phyloP scores from a whole-genome alignment of 1,140 invertebrate species.

The Lineus longissimus region DNA sequence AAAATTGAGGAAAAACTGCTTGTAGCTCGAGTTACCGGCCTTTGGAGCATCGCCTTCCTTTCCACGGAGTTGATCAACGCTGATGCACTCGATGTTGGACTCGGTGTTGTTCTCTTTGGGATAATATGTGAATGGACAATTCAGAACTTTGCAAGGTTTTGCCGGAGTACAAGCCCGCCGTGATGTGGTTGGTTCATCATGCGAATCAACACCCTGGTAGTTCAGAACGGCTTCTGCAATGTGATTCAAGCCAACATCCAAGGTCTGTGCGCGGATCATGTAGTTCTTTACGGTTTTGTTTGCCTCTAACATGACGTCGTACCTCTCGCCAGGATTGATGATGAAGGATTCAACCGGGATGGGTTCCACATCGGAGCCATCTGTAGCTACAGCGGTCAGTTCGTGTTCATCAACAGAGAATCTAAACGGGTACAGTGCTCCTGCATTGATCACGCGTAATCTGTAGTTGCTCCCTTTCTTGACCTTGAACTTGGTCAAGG shows the following conservation, averaged over 20 bases:
- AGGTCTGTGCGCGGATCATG: constrained; percentile 72
- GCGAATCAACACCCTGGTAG: constrained; percentile 68
- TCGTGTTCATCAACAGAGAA: constrained; percentile 76
- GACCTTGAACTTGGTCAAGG: constrained; percentile 24
- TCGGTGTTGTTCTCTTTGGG: constrained; percentile 61
- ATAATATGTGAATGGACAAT: constrained; percentile 33
- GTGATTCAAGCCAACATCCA: constrained; percentile 74
- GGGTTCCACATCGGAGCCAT: constrained; percentile 73
- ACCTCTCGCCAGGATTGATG: constrained; percentile 80
- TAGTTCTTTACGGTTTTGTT: constrained; percentile 69
- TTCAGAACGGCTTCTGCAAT: constrained; percentile 69
- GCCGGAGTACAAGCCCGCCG: not conserved
- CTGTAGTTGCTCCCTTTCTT: constrained; percentile 61
- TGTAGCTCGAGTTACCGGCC: not conserved
- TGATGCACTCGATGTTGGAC: constrained; percentile 48
- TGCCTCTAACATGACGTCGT: constrained; percentile 77
- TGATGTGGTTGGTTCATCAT: constrained; percentile 33
- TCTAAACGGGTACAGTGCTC: constrained; percentile 78
- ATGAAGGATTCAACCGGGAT: constrained; percentile 73
- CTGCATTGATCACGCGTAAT: constrained; percentile 80
- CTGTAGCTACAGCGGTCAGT: constrained; percentile 70
- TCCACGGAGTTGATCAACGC: not conserved
- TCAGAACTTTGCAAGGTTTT: not conserved
- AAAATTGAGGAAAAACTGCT: not conserved
- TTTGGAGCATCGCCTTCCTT: not conserved